These are phyloP conservation scores for Leptoclinus maculatus DNA, from an alignment of 2,797 vertebrate genomes.

Conservation along the genomic window DNA sequence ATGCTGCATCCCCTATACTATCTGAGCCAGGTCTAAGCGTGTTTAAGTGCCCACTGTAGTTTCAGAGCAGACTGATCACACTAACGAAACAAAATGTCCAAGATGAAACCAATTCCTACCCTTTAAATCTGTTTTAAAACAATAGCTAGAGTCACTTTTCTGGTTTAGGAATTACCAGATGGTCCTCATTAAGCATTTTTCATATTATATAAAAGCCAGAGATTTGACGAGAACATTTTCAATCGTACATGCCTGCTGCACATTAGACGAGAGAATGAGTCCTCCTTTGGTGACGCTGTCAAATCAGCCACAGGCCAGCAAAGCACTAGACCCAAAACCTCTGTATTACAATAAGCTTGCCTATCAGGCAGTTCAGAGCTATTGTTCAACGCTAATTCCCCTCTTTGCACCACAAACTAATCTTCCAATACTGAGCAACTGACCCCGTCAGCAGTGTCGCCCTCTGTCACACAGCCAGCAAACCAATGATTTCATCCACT, in stretches of 20 bases:
- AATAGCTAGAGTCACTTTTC: background rate
- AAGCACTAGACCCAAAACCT: conserved; percentile 53
- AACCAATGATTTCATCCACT: conserved; percentile 14
- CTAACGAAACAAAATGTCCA: background rate
- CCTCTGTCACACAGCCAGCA: conserved; percentile 52
- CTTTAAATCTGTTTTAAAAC: background rate
- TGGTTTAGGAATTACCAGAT: background rate
- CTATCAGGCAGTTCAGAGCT: conserved; percentile 61
- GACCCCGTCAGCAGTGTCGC: conserved; percentile 76
- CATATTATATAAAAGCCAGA: background rate
- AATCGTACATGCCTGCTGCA: background rate
- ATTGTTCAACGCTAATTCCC: conserved; percentile 78
- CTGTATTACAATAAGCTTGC: conserved; percentile 70
- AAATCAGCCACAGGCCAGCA: conserved; percentile 42
- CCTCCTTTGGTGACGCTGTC: conserved; percentile 14
- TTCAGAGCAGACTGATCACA: background rate
- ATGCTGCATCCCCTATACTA: background rate
- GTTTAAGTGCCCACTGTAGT: background rate
- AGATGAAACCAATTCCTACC: background rate
- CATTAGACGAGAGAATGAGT: background rate
- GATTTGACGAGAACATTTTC: background rate
- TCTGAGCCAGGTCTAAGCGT: background rate
- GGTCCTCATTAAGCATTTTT: background rate
- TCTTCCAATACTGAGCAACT: conserved; percentile 65
- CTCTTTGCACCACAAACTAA: conserved; percentile 52